These are phyloP conservation scores for Dendronephthya gigantea DNA, from an alignment of 64 coral and sea anemone genomes.

Conservation along the genomic window DNA sequence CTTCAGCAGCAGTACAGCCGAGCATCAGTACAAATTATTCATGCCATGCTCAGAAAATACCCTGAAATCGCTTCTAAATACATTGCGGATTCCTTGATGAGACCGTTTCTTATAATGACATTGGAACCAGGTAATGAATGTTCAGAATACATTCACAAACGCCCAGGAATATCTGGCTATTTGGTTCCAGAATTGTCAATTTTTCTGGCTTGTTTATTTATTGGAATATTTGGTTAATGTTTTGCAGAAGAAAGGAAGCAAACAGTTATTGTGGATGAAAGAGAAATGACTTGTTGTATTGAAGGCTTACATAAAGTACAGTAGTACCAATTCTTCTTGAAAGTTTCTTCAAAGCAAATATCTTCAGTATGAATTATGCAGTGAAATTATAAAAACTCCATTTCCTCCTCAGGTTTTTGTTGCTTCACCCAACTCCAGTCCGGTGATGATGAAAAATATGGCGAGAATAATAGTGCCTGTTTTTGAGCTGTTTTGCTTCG, in stretches of 20 bases:
- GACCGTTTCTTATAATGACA: conserved; percentile 48
- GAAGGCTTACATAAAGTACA: conserved; percentile 69
- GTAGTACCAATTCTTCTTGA: neutral
- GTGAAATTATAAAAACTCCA: neutral
- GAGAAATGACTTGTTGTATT: conserved; percentile 29
- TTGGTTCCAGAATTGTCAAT: no score
- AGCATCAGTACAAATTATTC: conserved; percentile 46
- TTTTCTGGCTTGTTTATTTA: no score
- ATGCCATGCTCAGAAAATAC: conserved; percentile 51
- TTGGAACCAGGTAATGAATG: neutral
- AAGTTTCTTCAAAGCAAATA: neutral
- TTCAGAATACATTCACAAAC: neutral
- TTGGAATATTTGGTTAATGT: neutral
- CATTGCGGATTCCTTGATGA: conserved; percentile 42
- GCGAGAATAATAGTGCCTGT: conserved; percentile 56
- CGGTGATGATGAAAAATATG: neutral
- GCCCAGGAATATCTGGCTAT: no score
- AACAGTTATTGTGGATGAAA: conserved; percentile 35
- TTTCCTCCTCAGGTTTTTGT: conserved; percentile 48
- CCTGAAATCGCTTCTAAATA: conserved; percentile 54
- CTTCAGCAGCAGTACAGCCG: conserved; percentile 48
- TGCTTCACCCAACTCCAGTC: conserved; percentile 25
- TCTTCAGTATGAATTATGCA: neutral
- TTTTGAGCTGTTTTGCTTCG: conserved; percentile 83
- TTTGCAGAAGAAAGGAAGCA: neutral